A percentile compares a stretch with the other conserved stretches of the same genome.
Conservation (phyloP, 2,113 vertebrate species). For the Odontophorus gujanensis region DNA sequence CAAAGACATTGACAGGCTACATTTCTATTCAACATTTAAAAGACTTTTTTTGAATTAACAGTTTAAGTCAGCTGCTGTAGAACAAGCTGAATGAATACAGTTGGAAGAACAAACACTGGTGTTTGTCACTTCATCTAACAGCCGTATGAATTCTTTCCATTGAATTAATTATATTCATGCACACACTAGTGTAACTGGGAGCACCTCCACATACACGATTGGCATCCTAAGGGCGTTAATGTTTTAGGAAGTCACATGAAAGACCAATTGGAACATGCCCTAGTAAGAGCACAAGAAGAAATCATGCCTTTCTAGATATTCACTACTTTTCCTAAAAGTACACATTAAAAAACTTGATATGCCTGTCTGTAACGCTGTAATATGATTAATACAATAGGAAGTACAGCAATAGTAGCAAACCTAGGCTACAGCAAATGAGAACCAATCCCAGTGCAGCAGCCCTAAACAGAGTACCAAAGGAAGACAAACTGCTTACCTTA, state of each 20-base stretch:
- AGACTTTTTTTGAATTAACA: background rate
- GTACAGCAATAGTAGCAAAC: too few relatives aligned
- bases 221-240: background rate
- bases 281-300: background rate
- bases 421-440: too few relatives aligned
- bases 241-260: background rate
- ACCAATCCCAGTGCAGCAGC: too few relatives aligned
- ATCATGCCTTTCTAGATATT: background rate
- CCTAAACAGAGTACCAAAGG: too few relatives aligned
- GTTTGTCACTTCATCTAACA: background rate
- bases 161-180: background rate
- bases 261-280: background rate
- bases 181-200: background rate
- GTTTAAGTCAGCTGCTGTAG: background rate
- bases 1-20: background rate
- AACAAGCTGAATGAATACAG: background rate
- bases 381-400: too few relatives aligned
- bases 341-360: background rate
- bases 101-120: background rate
- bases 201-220: background rate
- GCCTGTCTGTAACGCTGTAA: too few relatives aligned
- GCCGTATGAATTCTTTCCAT: background rate
- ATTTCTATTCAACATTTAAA: background rate
- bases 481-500: too few relatives aligned
- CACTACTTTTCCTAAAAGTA: background rate